Evolutionary conservation across 2,888 invertebrate genomes (phyloP).

Genomic region (Lamproptera curius): DNA sequence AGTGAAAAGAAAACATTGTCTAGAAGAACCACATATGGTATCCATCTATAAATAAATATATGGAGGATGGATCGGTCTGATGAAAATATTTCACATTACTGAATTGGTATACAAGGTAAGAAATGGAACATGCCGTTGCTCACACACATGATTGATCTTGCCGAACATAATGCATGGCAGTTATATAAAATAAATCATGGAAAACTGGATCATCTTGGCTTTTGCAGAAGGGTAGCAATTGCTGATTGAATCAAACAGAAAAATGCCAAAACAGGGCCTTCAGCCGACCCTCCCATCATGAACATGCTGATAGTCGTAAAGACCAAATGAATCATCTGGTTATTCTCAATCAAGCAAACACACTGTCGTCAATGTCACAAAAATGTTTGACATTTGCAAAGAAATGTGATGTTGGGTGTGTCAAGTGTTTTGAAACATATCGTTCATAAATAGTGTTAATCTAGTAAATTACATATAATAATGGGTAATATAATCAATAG

Average conservation of each 20-base stretch:
- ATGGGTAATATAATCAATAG: slow-evolving; percentile 22
- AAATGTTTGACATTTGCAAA: slow-evolving; percentile 30
- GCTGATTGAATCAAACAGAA: slow-evolving; percentile 28
- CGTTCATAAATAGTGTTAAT: slow-evolving; percentile 14
- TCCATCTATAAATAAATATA: slow-evolving; percentile 26
- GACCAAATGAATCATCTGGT: slow-evolving; percentile 24
- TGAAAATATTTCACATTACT: slow-evolving; percentile 27
- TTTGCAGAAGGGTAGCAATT: slow-evolving; percentile 29
- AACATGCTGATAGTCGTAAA: slow-evolving; percentile 31
- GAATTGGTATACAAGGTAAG: slow-evolving; percentile 30
- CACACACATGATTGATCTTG: slow-evolving; percentile 24
- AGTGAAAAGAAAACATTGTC: slow-evolving; percentile 26
- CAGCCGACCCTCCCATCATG: slow-evolving; percentile 21
- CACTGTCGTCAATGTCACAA: slow-evolving; percentile 27
- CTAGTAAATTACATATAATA: slow-evolving; percentile 1
- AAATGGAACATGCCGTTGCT: slow-evolving; percentile 26
- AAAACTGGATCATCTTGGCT: slow-evolving; percentile 29
- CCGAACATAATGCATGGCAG: slow-evolving; percentile 18
- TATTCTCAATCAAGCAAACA: slow-evolving; percentile 8
- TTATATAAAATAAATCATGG: slow-evolving; percentile 25
- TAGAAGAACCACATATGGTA: slow-evolving; percentile 24
- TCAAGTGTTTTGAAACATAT: slow-evolving; percentile 30
- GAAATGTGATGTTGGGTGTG: slow-evolving; percentile 30
- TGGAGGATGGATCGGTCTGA: slow-evolving; percentile 28
- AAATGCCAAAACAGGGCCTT: slow-evolving; percentile 24